Base-by-base conservation (phyloP, 2,797 vertebrate species). In the Hippoglossus hippoglossus region DNA sequence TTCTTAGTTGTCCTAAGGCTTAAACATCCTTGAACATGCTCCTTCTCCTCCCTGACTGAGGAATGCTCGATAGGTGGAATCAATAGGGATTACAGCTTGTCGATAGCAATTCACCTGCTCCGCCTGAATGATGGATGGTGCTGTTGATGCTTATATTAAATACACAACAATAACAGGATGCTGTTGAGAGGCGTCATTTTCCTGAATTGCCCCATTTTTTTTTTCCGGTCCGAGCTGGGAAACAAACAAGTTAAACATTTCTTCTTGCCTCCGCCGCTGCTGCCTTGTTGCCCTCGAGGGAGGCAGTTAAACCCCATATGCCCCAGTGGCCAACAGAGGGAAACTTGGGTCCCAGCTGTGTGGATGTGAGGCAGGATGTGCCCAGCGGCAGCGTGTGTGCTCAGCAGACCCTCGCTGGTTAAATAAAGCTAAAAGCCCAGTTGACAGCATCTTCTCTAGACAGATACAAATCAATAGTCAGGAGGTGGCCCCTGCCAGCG, bases 391-490 rank as follows among this genome's bases (percentile, higher is more conserved):
- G 46, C n/a, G 28, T 67, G 76, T 63, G 47, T 22, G 50, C 76
- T 68, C 52, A 21, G 58, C 64, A 47, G 54, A 62, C 25, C 67
- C 49, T 55, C 9, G 6, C 70, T 63, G 73, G 77, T 86, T 85
- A 90, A 90, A 89, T 88, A 84, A 85, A 89, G 80, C 77, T 82
- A 82, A 86, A 82, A 85, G 73, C 76, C 58, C 7, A 26, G 39
- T 71, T 84, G 82, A 87, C 88, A 71, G 79, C 71, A 25, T 52
- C 80, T 74, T 60, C 82, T 77, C 67, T 1, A 54, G 78, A 89
- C 86, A 67, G 74, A 87, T 87, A 79, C 80, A 71, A 63, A 87
- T 93, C 90, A 86, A 91, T 91, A 87, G 58, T 72, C 61, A 50
- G 72, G 70, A 74, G 53, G 66, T 51, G 59, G 78, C 44, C 15